phyloP scores from a whole-genome alignment of 2,888 invertebrate genomes.

The Cryptocephalus moraei region DNA sequence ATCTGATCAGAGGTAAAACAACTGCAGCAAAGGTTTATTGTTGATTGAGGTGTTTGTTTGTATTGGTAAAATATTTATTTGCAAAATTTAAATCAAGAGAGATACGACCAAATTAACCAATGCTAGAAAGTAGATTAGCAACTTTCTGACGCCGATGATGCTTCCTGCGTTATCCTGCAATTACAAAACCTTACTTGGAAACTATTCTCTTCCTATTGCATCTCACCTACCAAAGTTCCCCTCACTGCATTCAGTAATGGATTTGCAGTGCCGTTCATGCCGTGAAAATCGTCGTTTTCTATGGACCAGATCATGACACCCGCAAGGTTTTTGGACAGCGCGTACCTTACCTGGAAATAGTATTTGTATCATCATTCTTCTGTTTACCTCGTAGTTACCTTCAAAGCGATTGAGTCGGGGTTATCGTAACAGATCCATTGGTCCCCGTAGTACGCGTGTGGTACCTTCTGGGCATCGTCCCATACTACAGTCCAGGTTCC shows the following conservation, averaged over 20 bases:
- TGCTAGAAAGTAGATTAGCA: too few relatives aligned
- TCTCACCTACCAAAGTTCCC: not conserved
- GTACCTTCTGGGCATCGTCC: slow-evolving; percentile 48
- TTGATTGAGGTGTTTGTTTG: too few relatives aligned
- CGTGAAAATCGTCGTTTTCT: not conserved
- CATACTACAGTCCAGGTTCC: slow-evolving; percentile 39
- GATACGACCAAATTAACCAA: too few relatives aligned
- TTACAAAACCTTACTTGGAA: too few relatives aligned
- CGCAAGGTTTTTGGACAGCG: not conserved
- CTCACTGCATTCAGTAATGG: not conserved
- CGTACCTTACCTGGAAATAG: not conserved
- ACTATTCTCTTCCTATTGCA: too few relatives aligned
- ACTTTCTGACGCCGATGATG: too few relatives aligned
- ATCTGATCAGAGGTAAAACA: too few relatives aligned
- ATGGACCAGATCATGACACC: not conserved
- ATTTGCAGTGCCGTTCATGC: not conserved
- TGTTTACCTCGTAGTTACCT: slow-evolving; percentile 25
- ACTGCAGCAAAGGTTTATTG: too few relatives aligned
- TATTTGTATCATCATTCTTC: not conserved
- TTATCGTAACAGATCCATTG: slow-evolving; percentile 67
- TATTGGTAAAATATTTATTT: too few relatives aligned
- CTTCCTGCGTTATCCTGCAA: too few relatives aligned
- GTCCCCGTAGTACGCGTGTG: slow-evolving; percentile 47
- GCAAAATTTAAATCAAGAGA: too few relatives aligned
- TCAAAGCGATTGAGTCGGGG: slow-evolving; percentile 42